Percentiles rank a stretch among this genome's conserved stretches.
Conservation (phyloP, 2,888 invertebrate genomes). For the Melipona beecheii region DNA sequence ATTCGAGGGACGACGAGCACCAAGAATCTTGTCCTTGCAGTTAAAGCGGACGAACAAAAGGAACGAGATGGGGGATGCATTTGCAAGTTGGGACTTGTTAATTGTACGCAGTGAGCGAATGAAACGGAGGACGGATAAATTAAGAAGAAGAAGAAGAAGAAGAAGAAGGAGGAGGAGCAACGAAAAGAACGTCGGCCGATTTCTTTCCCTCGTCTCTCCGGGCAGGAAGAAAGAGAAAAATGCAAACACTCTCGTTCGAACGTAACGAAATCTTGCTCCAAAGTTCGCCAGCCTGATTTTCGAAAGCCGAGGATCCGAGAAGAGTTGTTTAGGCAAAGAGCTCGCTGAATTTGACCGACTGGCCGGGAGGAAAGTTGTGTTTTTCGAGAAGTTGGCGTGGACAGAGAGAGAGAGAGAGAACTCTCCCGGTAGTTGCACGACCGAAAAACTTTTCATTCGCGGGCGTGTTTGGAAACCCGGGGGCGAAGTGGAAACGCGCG, state of each 20-base stretch:
- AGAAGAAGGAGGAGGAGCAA: neutral
- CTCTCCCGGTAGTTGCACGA: neutral
- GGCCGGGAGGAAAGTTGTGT: neutral
- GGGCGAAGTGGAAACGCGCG: neutral
- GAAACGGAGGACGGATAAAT: neutral
- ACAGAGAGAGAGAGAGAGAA: neutral
- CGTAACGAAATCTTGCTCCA: slow-evolving; percentile 30
- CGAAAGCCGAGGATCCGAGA: neutral
- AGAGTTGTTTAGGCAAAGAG: neutral
- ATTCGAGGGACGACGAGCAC: neutral
- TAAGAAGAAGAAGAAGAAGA: neutral
- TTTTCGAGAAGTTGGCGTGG: slow-evolving; percentile 9
- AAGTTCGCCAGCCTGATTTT: slow-evolving; percentile 9
- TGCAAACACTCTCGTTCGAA: slow-evolving; percentile 9
- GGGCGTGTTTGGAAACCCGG: neutral
- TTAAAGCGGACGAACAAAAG: neutral
- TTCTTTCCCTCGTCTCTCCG: neutral
- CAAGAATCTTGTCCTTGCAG: neutral
- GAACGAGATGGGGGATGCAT: neutral
- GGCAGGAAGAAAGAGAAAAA: neutral
- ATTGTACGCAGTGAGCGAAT: slow-evolving; percentile 2
- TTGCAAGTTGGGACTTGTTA: slow-evolving; percentile 15
- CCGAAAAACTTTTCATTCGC: slow-evolving; percentile 11
- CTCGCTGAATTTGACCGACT: slow-evolving; percentile 11
- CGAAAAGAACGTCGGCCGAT: too few species aligned